These are phyloP conservation scores for Acrossocheilus wenchowensis DNA, from an alignment of 2,797 vertebrate genomes.

Conservation along the genomic window DNA sequence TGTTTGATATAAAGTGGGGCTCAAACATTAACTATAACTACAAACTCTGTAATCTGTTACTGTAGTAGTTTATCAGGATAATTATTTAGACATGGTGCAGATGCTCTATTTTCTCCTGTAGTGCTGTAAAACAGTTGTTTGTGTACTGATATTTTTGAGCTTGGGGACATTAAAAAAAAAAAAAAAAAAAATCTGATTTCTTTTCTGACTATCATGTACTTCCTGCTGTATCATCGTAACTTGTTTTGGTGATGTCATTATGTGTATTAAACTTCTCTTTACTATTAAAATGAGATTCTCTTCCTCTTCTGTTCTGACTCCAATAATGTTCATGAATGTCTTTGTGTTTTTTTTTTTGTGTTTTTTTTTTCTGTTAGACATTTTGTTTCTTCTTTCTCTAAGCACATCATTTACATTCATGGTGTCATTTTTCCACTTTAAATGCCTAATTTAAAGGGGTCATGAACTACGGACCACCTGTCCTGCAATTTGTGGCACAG, in stretches of 20 bases:
- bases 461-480: neutral
- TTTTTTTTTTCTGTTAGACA: neutral
- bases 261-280: constrained; percentile 54
- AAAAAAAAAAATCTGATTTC: constrained; percentile 37
- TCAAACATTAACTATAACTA: constrained; percentile 32
- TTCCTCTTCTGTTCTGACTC: constrained; percentile 20
- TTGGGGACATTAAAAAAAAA: constrained; percentile 21
- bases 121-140: constrained; percentile 40
- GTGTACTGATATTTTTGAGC: constrained; percentile 27
- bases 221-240: constrained; percentile 57
- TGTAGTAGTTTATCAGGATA: constrained; percentile 69
- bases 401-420: neutral
- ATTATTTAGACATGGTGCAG: constrained; percentile 67
- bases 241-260: constrained; percentile 59
- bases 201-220: constrained; percentile 56
- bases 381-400: neutral
- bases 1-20: constrained; percentile 45
- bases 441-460: neutral
- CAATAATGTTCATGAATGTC: neutral
- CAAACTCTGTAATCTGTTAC: constrained; percentile 37
- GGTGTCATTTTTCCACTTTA: neutral
- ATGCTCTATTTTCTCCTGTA: constrained; percentile 70
- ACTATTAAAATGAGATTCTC: constrained; percentile 52
- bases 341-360: neutral
- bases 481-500: neutral